These are phyloP conservation scores for Calcarius lapponicus DNA, from an alignment of 2,797 vertebrate species.

Conservation along the genomic window DNA sequence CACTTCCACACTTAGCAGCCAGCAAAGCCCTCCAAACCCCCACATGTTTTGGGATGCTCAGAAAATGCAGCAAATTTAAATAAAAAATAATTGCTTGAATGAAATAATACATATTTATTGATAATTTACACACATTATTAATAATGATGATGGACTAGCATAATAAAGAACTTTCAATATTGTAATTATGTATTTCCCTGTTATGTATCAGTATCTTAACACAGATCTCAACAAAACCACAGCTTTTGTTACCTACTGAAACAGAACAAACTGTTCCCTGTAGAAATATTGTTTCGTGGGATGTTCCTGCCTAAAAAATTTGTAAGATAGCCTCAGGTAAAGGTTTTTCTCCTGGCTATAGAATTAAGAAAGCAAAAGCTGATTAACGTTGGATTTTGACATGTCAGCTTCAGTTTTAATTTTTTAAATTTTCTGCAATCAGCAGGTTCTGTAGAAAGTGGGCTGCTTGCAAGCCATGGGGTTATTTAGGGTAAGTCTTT, in stretches of 20 bases:
- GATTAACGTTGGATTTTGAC: background rate
- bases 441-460: background rate
- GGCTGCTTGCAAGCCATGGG: background rate
- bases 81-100: background rate
- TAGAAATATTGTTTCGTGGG: background rate
- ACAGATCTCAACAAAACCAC: conserved; percentile 1
- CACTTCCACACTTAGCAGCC: background rate
- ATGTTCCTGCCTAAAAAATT: background rate
- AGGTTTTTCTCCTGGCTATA: background rate
- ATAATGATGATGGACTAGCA: background rate
- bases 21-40: background rate
- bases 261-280: background rate
- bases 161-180: background rate
- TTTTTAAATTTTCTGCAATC: background rate
- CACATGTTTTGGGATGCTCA: background rate
- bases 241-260: background rate
- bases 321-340: background rate
- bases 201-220: background rate
- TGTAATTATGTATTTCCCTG: background rate
- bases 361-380: background rate
- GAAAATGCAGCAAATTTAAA: background rate
- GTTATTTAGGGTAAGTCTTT: background rate
- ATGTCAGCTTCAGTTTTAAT: background rate
- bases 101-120: background rate
- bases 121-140: background rate